Base-by-base conservation (phyloP, 2,888 invertebrate genomes). In the Cantharis rustica region DNA sequence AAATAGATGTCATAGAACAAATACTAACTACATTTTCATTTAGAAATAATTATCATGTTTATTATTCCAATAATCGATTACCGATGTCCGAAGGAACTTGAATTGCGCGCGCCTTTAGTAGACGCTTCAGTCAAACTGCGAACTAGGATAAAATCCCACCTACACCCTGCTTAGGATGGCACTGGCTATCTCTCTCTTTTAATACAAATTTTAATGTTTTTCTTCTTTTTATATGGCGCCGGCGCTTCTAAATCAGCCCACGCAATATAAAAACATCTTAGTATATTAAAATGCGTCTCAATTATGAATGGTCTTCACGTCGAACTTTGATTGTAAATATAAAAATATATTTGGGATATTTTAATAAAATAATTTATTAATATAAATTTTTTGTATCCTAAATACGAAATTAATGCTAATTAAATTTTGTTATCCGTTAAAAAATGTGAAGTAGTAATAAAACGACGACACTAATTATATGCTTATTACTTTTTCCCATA, bases 191-290 rank as follows among this genome's bases (percentile, higher is more conserved):
- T 79, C 81, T 80, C 79, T 80, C 80, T 78, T 77, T 75, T 80
- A 72, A 47, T 16, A 73, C 69, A 27, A 68, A 69, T 69, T 73
- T 15, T 16, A 63, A 26, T 13, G 23, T 64, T 17, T 47, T 23
- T 75, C 78, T 75, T 69, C 16, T 68, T 78, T 73, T 13, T 61
- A 69, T 69, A 73, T 79, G 79, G 82, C 83, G 83, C 83, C 83
- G 82, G 83, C 82, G 83, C 81, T 79, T 74, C 74, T 80, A 71
- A 73, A 69, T 73, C 81, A 63, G 76, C 83, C 83, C 80, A 83
- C 83, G 80, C 81, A 77, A 77, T 72, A 73, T 79, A 76, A 71
- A 78, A 78, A 74, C 75, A 76, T 78, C 80, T 78, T 79, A 77
- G 73, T 73, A 75, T 69, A 78, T 78, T 70, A 73, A 73, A 78